Evolutionary conservation across 2,888 invertebrate species (phyloP).

Genomic region (Eubasilissa splendida): DNA sequence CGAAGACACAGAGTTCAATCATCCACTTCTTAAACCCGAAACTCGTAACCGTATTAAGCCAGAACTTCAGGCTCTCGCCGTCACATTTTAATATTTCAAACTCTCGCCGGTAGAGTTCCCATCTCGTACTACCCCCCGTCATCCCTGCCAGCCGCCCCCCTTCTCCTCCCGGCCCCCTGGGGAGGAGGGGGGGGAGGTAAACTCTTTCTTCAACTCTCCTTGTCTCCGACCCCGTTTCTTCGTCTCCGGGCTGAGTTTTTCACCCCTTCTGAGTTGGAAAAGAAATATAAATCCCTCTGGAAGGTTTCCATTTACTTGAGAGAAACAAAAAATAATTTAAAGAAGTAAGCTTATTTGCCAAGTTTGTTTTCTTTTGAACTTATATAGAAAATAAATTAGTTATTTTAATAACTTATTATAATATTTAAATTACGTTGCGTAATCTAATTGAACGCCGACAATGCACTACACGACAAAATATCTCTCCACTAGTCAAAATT

Average conservation of each 20-base stretch:
- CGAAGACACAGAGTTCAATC: constrained; percentile 37
- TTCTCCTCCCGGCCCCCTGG: neutral
- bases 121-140: constrained; percentile 23
- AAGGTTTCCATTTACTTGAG: neutral
- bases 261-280: neutral
- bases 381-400: no score
- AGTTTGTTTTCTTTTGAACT: no score
- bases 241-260: constrained; percentile 17
- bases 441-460: no score
- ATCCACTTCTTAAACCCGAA: constrained; percentile 45
- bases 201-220: constrained; percentile 13
- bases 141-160: constrained; percentile 8
- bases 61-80: constrained; percentile 54
- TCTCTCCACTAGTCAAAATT: no score
- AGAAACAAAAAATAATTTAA: neutral
- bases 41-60: constrained; percentile 56
- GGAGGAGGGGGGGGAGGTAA: neutral
- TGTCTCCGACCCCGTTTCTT: constrained; percentile 6
- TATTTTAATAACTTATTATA: no score
- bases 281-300: neutral
- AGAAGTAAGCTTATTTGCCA: no score
- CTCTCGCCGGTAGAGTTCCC: constrained; percentile 30
- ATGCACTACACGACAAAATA: no score
- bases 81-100: constrained; percentile 58
- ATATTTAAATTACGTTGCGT: no score